These are phyloP conservation scores for Mus pahari DNA, from an alignment of 2,113 vertebrate genomes.

Conservation along the genomic window DNA sequence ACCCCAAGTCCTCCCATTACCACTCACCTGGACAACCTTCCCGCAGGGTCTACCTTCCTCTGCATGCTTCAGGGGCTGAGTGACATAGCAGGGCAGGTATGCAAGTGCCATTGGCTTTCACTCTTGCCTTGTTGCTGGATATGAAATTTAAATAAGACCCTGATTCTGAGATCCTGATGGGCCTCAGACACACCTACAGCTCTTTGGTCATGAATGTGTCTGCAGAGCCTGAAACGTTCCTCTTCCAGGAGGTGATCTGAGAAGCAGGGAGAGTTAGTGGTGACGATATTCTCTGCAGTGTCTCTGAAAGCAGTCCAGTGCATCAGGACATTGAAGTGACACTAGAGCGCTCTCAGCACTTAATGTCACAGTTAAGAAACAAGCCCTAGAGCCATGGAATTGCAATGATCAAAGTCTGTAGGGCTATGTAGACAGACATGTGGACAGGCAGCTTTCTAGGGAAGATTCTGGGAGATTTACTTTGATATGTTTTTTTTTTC, in stretches of 20 bases:
- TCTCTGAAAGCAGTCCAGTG: conserved; percentile 13
- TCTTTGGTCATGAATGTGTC: background rate
- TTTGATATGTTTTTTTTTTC: conserved; percentile 14
- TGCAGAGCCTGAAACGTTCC: background rate
- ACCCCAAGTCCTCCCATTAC: background rate
- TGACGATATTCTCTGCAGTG: background rate
- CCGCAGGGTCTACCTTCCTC: background rate
- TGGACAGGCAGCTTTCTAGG: background rate
- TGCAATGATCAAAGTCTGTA: background rate
- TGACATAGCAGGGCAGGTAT: too few relatives aligned
- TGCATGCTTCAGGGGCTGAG: background rate
- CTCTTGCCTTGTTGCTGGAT: background rate
- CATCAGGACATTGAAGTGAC: conserved; percentile 13
- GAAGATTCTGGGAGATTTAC: background rate
- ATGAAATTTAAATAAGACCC: conserved; percentile 36
- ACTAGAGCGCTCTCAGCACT: background rate
- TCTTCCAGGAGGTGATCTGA: background rate
- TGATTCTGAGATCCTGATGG: background rate
- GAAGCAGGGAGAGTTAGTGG: background rate
- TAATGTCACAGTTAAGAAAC: conserved; percentile 16
- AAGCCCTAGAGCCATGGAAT: conserved; percentile 8
- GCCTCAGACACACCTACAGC: background rate
- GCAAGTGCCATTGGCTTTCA: background rate
- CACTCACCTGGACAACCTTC: background rate
- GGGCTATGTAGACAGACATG: background rate